These are phyloP conservation scores for Nemotelus nigrinus DNA, from an alignment of 2,888 invertebrate genomes.

Conservation along the genomic window DNA sequence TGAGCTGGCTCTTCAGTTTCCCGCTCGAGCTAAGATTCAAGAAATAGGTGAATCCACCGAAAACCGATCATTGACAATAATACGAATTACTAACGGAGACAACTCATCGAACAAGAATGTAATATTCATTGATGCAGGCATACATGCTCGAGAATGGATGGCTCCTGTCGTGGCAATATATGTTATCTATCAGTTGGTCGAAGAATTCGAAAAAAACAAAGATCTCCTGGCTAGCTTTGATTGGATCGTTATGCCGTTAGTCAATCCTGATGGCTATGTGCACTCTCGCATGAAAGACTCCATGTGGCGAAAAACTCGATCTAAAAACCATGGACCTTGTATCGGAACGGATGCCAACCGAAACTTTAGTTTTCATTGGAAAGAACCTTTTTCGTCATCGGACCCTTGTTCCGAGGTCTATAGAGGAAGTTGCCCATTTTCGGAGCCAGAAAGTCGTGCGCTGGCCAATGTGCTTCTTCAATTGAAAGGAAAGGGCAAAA, in stretches of 20 bases:
- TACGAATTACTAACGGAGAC: background rate
- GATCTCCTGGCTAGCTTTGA: slow-evolving; percentile 64
- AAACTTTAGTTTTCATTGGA: slow-evolving; percentile 79
- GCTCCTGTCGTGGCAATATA: slow-evolving; percentile 68
- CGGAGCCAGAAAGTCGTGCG: slow-evolving; percentile 71
- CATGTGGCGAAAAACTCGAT: slow-evolving; percentile 77
- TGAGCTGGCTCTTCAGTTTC: no score
- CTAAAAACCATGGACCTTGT: slow-evolving; percentile 66
- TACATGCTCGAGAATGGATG: slow-evolving; percentile 72
- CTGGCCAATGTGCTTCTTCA: background rate
- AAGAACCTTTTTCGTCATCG: slow-evolving; percentile 62
- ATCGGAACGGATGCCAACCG: slow-evolving; percentile 79
- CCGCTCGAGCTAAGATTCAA: no score
- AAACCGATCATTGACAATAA: background rate
- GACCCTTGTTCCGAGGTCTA: slow-evolving; percentile 70
- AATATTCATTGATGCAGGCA: slow-evolving; percentile 66
- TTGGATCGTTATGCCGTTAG: slow-evolving; percentile 73
- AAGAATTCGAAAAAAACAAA: slow-evolving; percentile 55
- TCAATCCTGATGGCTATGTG: slow-evolving; percentile 79
- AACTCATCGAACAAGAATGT: slow-evolving; percentile 56
- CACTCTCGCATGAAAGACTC: slow-evolving; percentile 65
- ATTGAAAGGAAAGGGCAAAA: background rate
- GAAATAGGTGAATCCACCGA: background rate
- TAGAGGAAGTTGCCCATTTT: slow-evolving; percentile 71
- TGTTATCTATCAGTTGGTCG: slow-evolving; percentile 66